Evolutionary conservation across 1,140 invertebrate genomes (phyloP).

Genomic region (Macrotrachela quadricornifera): DNA sequence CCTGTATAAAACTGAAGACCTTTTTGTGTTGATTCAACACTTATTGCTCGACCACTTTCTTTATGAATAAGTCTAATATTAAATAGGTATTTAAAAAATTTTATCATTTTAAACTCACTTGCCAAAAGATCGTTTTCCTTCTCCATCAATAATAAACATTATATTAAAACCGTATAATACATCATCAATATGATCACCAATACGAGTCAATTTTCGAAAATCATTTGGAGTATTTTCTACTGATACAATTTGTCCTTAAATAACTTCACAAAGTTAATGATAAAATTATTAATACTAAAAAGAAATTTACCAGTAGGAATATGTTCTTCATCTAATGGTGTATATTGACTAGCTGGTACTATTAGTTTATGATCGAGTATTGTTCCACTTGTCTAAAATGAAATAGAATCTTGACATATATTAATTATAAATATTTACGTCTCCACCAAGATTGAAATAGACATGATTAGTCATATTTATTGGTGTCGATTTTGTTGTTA

Average conservation of each 20-base stretch:
- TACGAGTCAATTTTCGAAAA: constrained; percentile 36
- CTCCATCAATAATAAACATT: too few species aligned
- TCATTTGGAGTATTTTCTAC: constrained; percentile 47
- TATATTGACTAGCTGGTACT: constrained; percentile 52
- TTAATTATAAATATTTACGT: constrained; percentile 24
- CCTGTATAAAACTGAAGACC: constrained; percentile 72
- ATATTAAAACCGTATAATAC: too few species aligned
- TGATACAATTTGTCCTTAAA: constrained; percentile 10
- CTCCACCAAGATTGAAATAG: constrained; percentile 77
- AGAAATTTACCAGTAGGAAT: constrained; percentile 43
- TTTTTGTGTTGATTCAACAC: constrained; percentile 59
- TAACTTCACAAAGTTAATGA: too few species aligned
- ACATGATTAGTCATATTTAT: constrained; percentile 77
- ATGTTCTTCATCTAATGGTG: constrained; percentile 44
- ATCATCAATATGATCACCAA: constrained; percentile 20
- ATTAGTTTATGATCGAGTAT: constrained; percentile 42
- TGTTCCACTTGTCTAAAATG: not conserved
- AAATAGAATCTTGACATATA: too few species aligned
- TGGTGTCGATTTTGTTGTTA: constrained; percentile 50
- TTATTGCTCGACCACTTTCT: constrained; percentile 28
- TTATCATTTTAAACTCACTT: too few species aligned
- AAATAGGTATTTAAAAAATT: too few species aligned
- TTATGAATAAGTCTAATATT: not conserved
- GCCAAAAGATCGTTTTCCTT: too few species aligned
- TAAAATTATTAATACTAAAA: too few species aligned